Evolutionary conservation across 2,113 vertebrate species (phyloP).

Genomic region (Calonectris borealis): DNA sequence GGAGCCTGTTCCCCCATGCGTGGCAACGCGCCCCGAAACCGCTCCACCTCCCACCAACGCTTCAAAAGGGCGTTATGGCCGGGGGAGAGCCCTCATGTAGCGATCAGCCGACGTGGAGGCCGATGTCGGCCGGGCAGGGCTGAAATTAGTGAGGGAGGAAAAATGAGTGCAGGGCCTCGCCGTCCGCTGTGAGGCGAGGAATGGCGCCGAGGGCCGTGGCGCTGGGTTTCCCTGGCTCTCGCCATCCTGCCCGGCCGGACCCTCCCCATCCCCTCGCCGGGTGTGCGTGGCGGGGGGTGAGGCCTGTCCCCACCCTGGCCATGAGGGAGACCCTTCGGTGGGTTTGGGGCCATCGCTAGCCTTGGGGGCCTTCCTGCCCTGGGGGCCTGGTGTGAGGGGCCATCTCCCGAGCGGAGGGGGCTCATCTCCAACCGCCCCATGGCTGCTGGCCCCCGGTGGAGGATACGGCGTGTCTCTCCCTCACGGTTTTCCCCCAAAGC

Average conservation of each 20-base stretch:
- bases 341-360: too few relatives aligned
- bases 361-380: not conserved
- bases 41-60: not conserved
- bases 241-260: not conserved
- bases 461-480: rapidly evolving
- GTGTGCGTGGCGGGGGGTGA: rapidly evolving
- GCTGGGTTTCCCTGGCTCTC: not conserved
- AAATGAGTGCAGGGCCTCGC: rapidly evolving
- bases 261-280: rapidly evolving
- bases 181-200: not conserved
- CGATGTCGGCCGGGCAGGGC: not conserved
- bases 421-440: not conserved
- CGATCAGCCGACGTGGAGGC: rapidly evolving
- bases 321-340: not conserved
- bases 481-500: not conserved
- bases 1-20: not conserved
- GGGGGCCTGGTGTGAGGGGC: not conserved
- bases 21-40: not conserved
- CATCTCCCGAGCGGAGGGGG: not conserved
- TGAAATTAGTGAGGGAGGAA: not conserved
- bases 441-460: not conserved
- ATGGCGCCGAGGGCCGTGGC: rapidly evolving
- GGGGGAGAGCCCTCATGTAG: rapidly evolving
- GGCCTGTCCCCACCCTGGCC: not conserved
- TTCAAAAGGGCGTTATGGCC: not conserved